These are phyloP conservation scores for Pandemis heparana DNA, from an alignment of 2,888 invertebrate species.

Conservation along the genomic window DNA sequence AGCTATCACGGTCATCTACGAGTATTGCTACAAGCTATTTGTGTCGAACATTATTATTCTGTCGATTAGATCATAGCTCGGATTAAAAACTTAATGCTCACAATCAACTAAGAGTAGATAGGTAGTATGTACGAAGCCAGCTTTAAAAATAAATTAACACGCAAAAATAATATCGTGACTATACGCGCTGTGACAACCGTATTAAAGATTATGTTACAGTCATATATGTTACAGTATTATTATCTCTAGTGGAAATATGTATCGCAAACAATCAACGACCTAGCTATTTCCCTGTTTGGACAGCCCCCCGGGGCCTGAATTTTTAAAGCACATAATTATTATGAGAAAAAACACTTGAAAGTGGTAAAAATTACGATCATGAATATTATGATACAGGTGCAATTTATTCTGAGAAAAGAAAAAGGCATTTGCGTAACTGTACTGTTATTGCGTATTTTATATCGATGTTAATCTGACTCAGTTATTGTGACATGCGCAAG, in stretches of 20 bases:
- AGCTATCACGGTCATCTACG: slow-evolving; percentile 60
- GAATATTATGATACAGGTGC: too few species aligned
- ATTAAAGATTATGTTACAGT: not conserved
- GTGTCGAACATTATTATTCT: slow-evolving; percentile 47
- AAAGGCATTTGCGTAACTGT: not conserved
- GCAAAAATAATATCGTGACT: too few species aligned
- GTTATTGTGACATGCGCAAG: slow-evolving; percentile 3
- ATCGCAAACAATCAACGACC: too few species aligned
- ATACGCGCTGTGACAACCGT: not conserved
- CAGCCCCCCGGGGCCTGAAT: too few species aligned
- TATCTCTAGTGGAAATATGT: too few species aligned
- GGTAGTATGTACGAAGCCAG: too few species aligned
- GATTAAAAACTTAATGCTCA: slow-evolving; percentile 20
- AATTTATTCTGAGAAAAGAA: not conserved
- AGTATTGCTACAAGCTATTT: slow-evolving; percentile 66
- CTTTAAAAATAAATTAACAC: not conserved
- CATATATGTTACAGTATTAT: too few species aligned
- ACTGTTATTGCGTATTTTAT: not conserved
- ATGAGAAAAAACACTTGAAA: too few species aligned
- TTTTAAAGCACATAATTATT: too few species aligned
- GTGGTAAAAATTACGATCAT: too few species aligned
- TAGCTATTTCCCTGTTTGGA: too few species aligned
- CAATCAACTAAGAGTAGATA: not conserved
- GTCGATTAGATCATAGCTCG: slow-evolving; percentile 31
- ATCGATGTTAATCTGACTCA: slow-evolving; percentile 2